Evolutionary conservation across 2,797 vertebrate genomes (phyloP).

Genomic region (Falco rusticolus): DNA sequence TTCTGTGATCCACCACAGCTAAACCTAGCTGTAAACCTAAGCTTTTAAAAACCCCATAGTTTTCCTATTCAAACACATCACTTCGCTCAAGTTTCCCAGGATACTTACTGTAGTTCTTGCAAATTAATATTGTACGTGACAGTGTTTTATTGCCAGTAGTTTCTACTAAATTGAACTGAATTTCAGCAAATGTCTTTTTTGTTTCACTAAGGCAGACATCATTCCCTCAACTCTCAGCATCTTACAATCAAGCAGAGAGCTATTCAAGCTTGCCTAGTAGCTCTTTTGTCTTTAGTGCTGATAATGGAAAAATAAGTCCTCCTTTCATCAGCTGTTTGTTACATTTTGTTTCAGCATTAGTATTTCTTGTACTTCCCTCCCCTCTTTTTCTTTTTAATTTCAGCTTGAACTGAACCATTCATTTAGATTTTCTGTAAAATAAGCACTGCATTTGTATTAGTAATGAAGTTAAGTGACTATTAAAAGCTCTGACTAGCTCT

Average conservation of each 20-base stretch:
- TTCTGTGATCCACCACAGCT: background rate
- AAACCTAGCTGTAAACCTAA: background rate
- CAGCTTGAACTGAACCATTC: background rate
- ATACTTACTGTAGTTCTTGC: background rate
- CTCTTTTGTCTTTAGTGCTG: background rate
- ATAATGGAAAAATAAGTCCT: background rate
- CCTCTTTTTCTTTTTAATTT: background rate
- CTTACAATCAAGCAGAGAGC: background rate
- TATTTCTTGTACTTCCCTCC: background rate
- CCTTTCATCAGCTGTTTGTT: background rate
- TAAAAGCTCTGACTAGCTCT: background rate
- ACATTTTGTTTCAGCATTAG: background rate
- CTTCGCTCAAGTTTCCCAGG: background rate
- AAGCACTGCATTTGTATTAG: background rate
- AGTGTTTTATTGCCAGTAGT: background rate
- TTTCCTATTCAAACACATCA: background rate
- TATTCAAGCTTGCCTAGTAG: background rate
- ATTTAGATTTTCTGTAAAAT: conserved; percentile 31
- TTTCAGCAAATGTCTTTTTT: background rate
- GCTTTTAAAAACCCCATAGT: background rate
- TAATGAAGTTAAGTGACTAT: background rate
- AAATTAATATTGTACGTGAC: background rate
- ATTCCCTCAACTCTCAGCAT: background rate
- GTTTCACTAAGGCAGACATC: background rate
- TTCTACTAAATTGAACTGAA: background rate